phyloP scores from a whole-genome alignment of 2,888 invertebrate species.

The Eristalinus aeneus region DNA sequence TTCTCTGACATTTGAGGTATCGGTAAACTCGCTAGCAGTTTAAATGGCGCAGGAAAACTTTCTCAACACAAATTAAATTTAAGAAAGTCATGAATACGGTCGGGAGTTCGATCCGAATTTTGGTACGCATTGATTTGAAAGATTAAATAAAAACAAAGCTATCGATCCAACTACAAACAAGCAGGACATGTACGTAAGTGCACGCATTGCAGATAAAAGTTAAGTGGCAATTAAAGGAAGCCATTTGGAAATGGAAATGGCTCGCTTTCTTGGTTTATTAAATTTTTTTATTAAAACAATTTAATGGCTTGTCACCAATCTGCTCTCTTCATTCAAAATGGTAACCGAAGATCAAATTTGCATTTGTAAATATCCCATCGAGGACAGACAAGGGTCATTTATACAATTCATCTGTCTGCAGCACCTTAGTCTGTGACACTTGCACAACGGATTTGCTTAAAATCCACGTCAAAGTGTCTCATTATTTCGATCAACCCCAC shows the following conservation, averaged over 20 bases:
- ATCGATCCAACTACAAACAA: too few species aligned
- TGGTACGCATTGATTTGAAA: too few species aligned
- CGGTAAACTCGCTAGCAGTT: too few species aligned
- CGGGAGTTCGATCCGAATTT: too few species aligned
- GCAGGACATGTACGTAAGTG: too few species aligned
- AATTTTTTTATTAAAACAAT: conserved; percentile 18
- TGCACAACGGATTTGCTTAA: conserved; percentile 11
- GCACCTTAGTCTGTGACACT: conserved; percentile 2
- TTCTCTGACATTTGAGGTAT: too few species aligned
- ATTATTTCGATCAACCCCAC: conserved; percentile 35
- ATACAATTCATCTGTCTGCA: conserved; percentile 23
- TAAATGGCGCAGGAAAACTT: too few species aligned
- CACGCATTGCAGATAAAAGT: too few species aligned
- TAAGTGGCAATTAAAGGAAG: too few species aligned
- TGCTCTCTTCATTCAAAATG: not conserved
- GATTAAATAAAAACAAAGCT: too few species aligned
- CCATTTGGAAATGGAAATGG: not conserved
- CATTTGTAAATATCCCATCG: conserved; percentile 40
- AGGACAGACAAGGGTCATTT: conserved; percentile 22
- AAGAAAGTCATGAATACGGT: too few species aligned
- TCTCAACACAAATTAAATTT: too few species aligned
- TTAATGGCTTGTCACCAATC: conserved; percentile 5
- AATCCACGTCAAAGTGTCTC: conserved; percentile 31
- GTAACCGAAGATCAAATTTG: conserved; percentile 22
- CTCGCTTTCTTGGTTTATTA: conserved; percentile 9